Base-by-base conservation (phyloP, 1,140 invertebrate species). In the Panagrolaimus sp. region DNA sequence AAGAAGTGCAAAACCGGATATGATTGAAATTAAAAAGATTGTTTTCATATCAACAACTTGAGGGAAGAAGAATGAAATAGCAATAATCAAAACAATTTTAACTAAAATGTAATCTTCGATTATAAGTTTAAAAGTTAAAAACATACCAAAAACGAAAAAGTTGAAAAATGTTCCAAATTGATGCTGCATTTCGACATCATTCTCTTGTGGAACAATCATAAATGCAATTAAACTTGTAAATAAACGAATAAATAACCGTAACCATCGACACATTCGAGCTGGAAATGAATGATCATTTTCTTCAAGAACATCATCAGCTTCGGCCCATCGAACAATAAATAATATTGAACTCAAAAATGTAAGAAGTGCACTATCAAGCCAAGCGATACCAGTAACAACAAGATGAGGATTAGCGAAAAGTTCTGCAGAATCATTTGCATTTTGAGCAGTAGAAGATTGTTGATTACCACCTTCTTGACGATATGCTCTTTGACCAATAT, bases 401-500 rank as follows among this genome's bases (percentile, higher is more conserved):
- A 57, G 16, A 57, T 25, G 20, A 20, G 48, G 25, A 25, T 57
- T 57, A 0, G 20, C 51, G 4, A 57, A 57, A 5, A 27, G 51
- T 23, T 57, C 20, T 8, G 11, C 27, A 1, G 51, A 3, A 57
- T 57, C 27, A 20, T n/a, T n/a, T n/a, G n/a, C n/a, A n/a, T 57
- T 27, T 57, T 8, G 51, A 57, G 27, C 43, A 23, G 65, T 2
- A 23, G n/a, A n/a, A n/a, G 61, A 70, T 57, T 47, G 14, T 69
- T 25, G n/a, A 68, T 3, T n/a, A 38, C 4, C n/a, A 0, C 51
- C 51, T 57, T 57, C 51, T 11, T 20, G 20, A 11, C 51, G 51
- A 38, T 74, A 74, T 16, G 72, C 68, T 2, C 66, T 20, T 31
- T 48, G 67, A n/a, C 74, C 66, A 9, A 78, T 66, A 53, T 78